Evolutionary conservation across 2,797 vertebrate genomes (phyloP).

Genomic region (Centroberyx gerrardi): DNA sequence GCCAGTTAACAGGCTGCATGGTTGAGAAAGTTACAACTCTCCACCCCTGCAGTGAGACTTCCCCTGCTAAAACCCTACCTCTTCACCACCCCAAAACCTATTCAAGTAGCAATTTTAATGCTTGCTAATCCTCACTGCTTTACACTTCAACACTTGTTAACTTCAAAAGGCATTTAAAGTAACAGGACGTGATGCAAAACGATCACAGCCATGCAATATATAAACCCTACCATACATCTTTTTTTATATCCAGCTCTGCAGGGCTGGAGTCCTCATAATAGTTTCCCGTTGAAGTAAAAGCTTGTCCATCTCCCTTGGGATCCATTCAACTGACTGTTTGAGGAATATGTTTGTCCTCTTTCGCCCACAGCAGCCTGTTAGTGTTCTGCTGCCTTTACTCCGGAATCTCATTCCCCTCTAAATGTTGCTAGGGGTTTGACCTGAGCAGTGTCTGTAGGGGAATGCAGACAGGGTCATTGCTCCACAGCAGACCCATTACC

Average conservation of each 20-base stretch:
- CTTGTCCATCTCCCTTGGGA: background rate
- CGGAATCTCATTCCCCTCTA: background rate
- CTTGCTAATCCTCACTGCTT: conserved; percentile 49
- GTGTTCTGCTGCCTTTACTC: background rate
- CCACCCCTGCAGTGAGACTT: conserved; percentile 33
- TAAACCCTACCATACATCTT: background rate
- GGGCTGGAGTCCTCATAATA: background rate
- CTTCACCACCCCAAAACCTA: conserved; percentile 16
- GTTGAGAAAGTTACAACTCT: conserved; percentile 35
- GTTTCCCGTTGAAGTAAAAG: background rate
- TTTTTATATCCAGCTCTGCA: conserved; percentile 4
- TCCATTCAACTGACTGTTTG: background rate
- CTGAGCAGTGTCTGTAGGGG: background rate
- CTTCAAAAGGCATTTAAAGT: conserved; percentile 39
- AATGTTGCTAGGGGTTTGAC: background rate
- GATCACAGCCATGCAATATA: background rate
- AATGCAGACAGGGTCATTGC: background rate
- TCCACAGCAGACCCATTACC: conserved; percentile 2
- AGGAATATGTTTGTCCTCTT: background rate
- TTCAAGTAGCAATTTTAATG: conserved; percentile 40
- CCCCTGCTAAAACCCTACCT: conserved; percentile 22
- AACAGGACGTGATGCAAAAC: conserved; percentile 25
- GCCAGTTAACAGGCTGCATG: background rate
- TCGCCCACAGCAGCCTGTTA: background rate
- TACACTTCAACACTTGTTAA: conserved; percentile 51